Conservation (phyloP, 2,113 vertebrate genomes). For the Hemiscyllium ocellatum region DNA sequence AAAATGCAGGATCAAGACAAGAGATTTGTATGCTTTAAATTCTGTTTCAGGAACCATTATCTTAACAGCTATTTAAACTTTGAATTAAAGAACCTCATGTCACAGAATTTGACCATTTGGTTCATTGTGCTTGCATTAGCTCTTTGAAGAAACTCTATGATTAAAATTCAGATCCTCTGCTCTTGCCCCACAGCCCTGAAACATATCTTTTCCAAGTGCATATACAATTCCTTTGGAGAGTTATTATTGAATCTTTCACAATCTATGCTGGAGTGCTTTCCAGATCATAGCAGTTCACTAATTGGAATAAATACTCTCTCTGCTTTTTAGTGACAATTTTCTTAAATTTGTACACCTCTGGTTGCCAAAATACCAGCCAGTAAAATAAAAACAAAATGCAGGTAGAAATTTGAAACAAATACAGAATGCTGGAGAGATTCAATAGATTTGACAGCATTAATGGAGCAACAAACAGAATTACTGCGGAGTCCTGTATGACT, state of each 20-base stretch:
- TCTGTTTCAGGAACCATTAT: not conserved
- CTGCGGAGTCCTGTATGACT: too few relatives aligned
- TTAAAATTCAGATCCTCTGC: not conserved
- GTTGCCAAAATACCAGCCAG: too few relatives aligned
- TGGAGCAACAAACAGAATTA: too few relatives aligned
- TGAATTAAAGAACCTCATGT: not conserved
- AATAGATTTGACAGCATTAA: too few relatives aligned
- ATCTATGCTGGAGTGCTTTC: not conserved
- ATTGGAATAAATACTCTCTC: too few relatives aligned
- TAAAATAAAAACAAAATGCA: too few relatives aligned
- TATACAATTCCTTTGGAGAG: not conserved
- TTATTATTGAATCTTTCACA: not conserved
- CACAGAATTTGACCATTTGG: not conserved
- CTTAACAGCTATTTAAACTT: not conserved
- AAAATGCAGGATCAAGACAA: conserved; percentile 32
- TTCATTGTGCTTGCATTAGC: not conserved
- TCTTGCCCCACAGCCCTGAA: not conserved
- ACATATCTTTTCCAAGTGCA: not conserved
- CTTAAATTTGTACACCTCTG: too few relatives aligned
- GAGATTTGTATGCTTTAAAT: not conserved
- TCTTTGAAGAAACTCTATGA: not conserved
- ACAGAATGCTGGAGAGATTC: too few relatives aligned
- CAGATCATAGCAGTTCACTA: not conserved
- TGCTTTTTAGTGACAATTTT: too few relatives aligned
- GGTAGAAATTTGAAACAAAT: too few relatives aligned